Percentiles rank a stretch among this genome's conserved stretches.
Conservation (phyloP, 2,113 vertebrate species). For the Anguilla rostrata region DNA sequence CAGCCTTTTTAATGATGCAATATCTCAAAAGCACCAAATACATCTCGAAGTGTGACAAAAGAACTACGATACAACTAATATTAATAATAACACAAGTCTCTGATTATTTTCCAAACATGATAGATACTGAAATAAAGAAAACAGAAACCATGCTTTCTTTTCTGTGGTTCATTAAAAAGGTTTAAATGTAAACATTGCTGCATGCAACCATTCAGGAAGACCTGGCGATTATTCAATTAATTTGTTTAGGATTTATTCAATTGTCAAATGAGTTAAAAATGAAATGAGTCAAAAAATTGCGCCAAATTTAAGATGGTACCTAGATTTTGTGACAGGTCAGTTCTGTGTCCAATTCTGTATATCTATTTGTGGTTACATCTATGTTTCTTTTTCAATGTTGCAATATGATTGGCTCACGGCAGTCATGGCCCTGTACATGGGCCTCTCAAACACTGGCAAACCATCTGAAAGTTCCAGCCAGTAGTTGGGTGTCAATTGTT, state of each 20-base stretch:
- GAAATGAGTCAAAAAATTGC: not conserved
- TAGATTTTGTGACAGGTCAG: not conserved
- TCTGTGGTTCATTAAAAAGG: too few species aligned
- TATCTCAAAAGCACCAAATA: not conserved
- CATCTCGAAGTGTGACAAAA: not conserved
- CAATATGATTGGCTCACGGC: not conserved
- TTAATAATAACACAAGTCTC: not conserved
- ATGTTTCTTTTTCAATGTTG: too few species aligned
- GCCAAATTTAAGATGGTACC: not conserved
- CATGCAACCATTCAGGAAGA: too few species aligned
- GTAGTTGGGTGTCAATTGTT: too few species aligned
- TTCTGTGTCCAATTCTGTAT: not conserved
- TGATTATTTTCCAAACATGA: not conserved
- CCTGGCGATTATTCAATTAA: too few species aligned
- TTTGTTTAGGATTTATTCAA: too few species aligned
- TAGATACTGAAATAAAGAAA: too few species aligned
- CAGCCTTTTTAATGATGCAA: not conserved
- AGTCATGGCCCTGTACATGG: not conserved
- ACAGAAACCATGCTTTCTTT: too few species aligned
- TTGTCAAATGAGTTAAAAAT: too few species aligned
- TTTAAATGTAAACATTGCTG: too few species aligned
- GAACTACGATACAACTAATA: not conserved
- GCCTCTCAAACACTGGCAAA: not conserved
- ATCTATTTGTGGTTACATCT: not conserved
- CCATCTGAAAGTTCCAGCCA: not conserved